Evolutionary conservation across 2,888 invertebrate genomes (phyloP), one percentile per base, ranked within the genome.

Genomic region (Cenopis cana): DNA sequence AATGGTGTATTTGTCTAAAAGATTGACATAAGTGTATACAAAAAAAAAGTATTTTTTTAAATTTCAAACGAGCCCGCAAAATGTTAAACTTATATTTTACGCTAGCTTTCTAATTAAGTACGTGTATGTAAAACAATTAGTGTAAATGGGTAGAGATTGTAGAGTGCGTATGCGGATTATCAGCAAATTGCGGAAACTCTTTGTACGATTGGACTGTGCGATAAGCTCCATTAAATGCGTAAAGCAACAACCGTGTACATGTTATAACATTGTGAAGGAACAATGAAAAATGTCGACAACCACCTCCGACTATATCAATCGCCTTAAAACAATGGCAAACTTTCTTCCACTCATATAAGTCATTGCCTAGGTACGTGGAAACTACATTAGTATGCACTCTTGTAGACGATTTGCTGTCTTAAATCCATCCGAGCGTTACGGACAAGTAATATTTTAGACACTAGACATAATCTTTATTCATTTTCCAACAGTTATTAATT

Each of bases 341-440:
- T 75, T 75, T 75, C 74, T 72, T 73, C 24, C 52, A 64, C 64
- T 64, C 66, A 41, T 67, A 60, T 67, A 60, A 75, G 56, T 70
- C 72, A 73, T 73, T 68, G 61, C 17, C 33, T 36, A 68, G 57
- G 24, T 64, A 57, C 64, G 65, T 60, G 50, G 38, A 65, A 55
- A 59, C 49, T 18, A 41, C 55, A 60, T 64, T 70, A 56, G 17
- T 56, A 36, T 52, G 38, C 64, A 18, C 36, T 46, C 54, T 50
- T 54, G 38, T 33, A 20, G 49, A 66, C 33, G 46, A 46, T 50
- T 59, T 38, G 54, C 52, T 56, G 69, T 78, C 66, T 72, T 50
- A 73, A 20, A 72, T 68, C 76, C 75, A 76, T 74, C 78, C 76
- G 79, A 76, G 77, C 76, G 76, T 73, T 73, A 78, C 77, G 55